Evolutionary conservation across 2,888 invertebrate species (phyloP), one percentile per base, ranked within the genome.

Genomic region (Folsomia candida): DNA sequence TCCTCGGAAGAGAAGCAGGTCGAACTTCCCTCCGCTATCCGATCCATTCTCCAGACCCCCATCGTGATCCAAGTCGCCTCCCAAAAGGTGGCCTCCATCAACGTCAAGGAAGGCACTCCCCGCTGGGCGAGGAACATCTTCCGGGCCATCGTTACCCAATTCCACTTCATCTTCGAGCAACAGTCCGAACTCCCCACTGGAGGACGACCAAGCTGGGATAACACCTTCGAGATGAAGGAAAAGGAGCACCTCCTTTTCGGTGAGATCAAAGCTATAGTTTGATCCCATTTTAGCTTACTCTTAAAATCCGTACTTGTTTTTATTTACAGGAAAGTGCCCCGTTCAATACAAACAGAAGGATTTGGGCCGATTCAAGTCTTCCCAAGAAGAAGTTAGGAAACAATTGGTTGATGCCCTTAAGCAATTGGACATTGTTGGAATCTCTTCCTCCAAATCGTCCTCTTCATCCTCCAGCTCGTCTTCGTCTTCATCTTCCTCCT

Each of bases 61-160:
- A 27, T 69, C 22, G 20, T 37, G 2, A n/a, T 47, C 26, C 2
- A 37, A 18, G 59, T 64, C 6, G 26, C 37, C 2, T 28, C n/a
- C 18, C 27, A 54, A 29, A 6, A 27, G 28, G 65, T 65, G 2
- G n/a, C 27, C n/a, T 2, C 28, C n/a, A 59, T 69, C 63, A 63
- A 54, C 37, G 69, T 69, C n/a, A 14, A 18, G 11, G 24, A 54
- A 3, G 22, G 27, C 24, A 69, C 69, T 27, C 59, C 27, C 2
- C 29, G 51, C 58, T 69, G 69, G 69, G 51, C 59, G 20, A 69
- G 22, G 26, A 69, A 69, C 51, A 47, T 58, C 59, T 20, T 37
- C 1, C 6, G 64, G 25, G 64, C 64, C 2, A 25, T 37, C 37
- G 58, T 64, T 47, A 27, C 69, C 28, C 47, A 64, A 47, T 25